Percentiles rank a stretch among this genome's conserved stretches.
phyloP scores from a whole-genome alignment of 2,797 vertebrate species.

The Chaetophractus vellerosus region DNA sequence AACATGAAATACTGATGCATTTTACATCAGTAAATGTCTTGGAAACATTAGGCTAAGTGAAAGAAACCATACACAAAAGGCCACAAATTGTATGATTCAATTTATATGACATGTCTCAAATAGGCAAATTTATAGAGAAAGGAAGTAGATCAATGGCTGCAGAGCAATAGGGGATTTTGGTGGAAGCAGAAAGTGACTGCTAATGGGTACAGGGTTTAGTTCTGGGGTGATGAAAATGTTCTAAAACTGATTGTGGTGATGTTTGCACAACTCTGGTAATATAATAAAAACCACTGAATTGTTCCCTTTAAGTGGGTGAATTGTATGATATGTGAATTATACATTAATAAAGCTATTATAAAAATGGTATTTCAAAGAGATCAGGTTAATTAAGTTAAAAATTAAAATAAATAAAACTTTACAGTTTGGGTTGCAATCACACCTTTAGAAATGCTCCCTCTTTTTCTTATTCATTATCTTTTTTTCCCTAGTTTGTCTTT shows the following conservation, averaged over 20 bases:
- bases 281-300: neutral
- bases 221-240: neutral
- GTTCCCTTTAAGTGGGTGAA: slow-evolving; percentile 1
- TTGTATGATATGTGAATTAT: neutral
- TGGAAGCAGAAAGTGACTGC: neutral
- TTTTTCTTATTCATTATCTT: neutral
- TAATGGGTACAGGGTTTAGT: neutral
- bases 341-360: neutral
- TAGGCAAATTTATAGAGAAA: no score
- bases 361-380: neutral
- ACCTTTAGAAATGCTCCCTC: neutral
- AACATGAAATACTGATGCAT: no score
- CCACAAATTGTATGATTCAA: no score
- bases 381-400: neutral
- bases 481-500: slow-evolving; percentile 5
- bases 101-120: no score
- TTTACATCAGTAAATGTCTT: no score
- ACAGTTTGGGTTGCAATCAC: neutral
- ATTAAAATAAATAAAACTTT: neutral
- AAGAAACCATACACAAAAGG: no score
- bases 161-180: neutral
- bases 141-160: neutral
- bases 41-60: no score
- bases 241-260: neutral
- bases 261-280: neutral